These are phyloP conservation scores for Neomorphus geoffroyi DNA, from an alignment of 2,797 vertebrate species.

Conservation along the genomic window DNA sequence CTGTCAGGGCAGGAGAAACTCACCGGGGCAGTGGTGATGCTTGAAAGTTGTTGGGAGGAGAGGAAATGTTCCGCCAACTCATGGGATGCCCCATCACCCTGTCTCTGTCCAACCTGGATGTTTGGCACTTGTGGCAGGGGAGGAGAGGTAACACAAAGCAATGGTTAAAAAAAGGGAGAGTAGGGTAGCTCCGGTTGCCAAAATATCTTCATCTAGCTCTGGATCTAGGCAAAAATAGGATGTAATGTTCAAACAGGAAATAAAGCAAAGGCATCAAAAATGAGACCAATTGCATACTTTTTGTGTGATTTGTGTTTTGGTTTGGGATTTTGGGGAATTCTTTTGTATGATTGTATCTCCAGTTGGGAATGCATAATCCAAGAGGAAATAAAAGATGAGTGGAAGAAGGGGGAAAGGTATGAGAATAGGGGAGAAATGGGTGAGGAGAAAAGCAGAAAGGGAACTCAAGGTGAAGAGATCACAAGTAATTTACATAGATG, in stretches of 20 bases:
- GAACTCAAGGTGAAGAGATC: neutral
- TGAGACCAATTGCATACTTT: neutral
- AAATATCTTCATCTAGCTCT: neutral
- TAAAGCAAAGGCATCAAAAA: neutral
- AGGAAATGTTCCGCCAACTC: neutral
- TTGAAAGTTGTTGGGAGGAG: accelerated
- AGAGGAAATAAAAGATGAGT: neutral
- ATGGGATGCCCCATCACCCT: neutral
- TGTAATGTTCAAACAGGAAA: neutral
- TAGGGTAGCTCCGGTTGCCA: neutral
- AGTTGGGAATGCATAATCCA: neutral
- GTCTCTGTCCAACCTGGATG: neutral
- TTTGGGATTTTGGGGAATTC: neutral
- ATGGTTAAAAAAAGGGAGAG: neutral
- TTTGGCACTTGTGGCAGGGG: neutral
- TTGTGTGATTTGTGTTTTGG: neutral
- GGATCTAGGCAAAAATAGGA: neutral
- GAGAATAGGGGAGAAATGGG: neutral
- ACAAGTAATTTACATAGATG: neutral
- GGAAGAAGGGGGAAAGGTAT: neutral
- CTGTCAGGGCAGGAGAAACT: neutral
- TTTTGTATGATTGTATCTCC: neutral
- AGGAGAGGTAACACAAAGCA: neutral
- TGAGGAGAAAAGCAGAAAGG: neutral
- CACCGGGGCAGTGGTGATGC: neutral